phyloP scores from a whole-genome alignment of 1,140 invertebrate genomes.

The Coboldia fuscipes region DNA sequence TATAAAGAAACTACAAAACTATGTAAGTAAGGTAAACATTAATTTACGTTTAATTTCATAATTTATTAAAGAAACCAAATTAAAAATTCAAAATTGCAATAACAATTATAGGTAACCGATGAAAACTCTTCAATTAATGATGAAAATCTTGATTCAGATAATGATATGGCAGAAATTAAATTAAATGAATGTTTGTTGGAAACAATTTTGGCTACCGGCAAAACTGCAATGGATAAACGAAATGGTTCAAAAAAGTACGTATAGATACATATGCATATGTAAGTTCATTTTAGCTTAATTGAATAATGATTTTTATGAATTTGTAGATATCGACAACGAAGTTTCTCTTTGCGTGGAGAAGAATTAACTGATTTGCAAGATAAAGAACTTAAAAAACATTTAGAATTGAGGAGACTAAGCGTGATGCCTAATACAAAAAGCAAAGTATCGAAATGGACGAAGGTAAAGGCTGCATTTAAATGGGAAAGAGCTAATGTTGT shows the following conservation, averaged over 20 bases:
- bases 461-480: constrained; percentile 59
- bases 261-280: neutral
- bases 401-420: constrained; percentile 16
- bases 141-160: constrained; percentile 17
- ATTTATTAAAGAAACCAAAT: neutral
- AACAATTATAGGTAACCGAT: neutral
- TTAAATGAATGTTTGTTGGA: constrained; percentile 34
- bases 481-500: constrained; percentile 39
- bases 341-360: constrained; percentile 25
- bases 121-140: neutral
- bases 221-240: constrained; percentile 22
- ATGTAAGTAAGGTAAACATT: constrained; percentile 1
- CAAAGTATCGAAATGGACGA: constrained; percentile 51
- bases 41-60: neutral
- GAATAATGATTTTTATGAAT: constrained; percentile 1
- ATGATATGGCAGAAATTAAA: constrained; percentile 28
- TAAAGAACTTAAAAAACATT: constrained; percentile 19
- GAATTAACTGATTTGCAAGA: constrained; percentile 14
- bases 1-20: constrained; percentile 31
- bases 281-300: neutral
- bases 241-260: constrained; percentile 21
- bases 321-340: constrained; percentile 15
- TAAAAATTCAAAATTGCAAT: neutral
- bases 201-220: constrained; percentile 22
- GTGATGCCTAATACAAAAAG: constrained; percentile 17